Evolutionary conservation across 2,113 vertebrate species (phyloP), one percentile per base, ranked within the genome.

Genomic region (Carassius gibelio): DNA sequence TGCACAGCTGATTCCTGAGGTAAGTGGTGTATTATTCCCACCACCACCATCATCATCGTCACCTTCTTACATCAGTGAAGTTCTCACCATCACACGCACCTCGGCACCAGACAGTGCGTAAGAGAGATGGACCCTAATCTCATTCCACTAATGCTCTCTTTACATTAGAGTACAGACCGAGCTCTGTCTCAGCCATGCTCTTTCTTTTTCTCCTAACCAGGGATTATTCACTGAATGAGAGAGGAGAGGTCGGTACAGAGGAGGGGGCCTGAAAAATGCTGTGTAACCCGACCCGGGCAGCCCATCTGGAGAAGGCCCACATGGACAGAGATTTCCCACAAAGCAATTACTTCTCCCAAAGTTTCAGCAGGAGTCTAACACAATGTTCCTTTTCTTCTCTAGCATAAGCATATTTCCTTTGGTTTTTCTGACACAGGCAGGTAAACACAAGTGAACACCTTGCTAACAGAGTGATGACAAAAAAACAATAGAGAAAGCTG

Each of bases 231-330:
- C 79, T 52, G 61, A 59, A 57, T 5, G 57, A 17, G 78, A 55
- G 75, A 87, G 81, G 86, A 83, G 62, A 57, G 52, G 50, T n/a
- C 34, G 61, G 45, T 71, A 75, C 26, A 52, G 48, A 64, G 81
- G 84, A 83, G 78, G 82, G 88, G 89, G 88, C 88, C 85, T 90
- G 89, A 93, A 93, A 94, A 93, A 94, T 94, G 94, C 86, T 85
- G 89, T 91, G 94, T 93, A 94, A 94, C 93, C 88, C 90, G 94
- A 94, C 91, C 90, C 85, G 85, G 84, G 72, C 23, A 75, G 90
- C 89, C 94, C 93, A 95, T 95, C 94, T 94, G 93, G 92, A 93
- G 93, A 92, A 92, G 93, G 92, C 91, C 90, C 87, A 88, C 92
- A 91, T 89, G 89, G 91, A 94, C 90, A 88, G 87, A 90, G 90